A percentile compares a stretch with the other conserved stretches of the same genome.
These are phyloP conservation scores for Coluber constrictor DNA, from an alignment of 2,797 vertebrate species.

Conservation along the genomic window DNA sequence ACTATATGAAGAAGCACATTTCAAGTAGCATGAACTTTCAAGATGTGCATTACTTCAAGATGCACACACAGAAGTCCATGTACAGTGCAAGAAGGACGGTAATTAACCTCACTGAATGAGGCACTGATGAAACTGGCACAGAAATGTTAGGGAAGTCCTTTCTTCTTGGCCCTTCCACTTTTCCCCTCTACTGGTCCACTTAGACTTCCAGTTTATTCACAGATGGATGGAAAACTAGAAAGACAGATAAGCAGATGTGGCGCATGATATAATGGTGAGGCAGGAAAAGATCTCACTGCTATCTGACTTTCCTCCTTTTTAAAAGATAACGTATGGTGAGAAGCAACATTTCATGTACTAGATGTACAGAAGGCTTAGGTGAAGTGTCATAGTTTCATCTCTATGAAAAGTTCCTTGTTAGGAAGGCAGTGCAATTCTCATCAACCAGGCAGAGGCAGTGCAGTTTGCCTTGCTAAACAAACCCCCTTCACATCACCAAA, in stretches of 20 bases:
- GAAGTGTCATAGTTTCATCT: background rate
- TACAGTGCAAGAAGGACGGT: background rate
- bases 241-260: background rate
- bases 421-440: background rate
- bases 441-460: background rate
- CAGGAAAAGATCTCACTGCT: slow-evolving; percentile 24
- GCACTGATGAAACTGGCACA: background rate
- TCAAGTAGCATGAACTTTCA: background rate
- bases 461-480: background rate
- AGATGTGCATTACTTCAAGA: background rate
- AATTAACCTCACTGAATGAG: background rate
- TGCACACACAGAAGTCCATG: background rate
- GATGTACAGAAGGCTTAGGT: background rate
- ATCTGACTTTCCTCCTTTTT: slow-evolving; percentile 15
- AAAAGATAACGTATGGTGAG: slow-evolving; percentile 24
- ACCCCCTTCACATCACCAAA: background rate
- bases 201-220: background rate
- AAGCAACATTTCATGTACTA: slow-evolving; percentile 16
- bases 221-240: background rate
- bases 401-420: background rate
- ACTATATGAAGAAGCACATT: background rate
- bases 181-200: background rate
- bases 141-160: background rate
- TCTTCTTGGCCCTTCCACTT: background rate
- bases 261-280: background rate